Percentiles rank a stretch among this genome's conserved stretches.
phyloP scores from a whole-genome alignment of 2,113 vertebrate species.

The Rhynchomys soricoides region DNA sequence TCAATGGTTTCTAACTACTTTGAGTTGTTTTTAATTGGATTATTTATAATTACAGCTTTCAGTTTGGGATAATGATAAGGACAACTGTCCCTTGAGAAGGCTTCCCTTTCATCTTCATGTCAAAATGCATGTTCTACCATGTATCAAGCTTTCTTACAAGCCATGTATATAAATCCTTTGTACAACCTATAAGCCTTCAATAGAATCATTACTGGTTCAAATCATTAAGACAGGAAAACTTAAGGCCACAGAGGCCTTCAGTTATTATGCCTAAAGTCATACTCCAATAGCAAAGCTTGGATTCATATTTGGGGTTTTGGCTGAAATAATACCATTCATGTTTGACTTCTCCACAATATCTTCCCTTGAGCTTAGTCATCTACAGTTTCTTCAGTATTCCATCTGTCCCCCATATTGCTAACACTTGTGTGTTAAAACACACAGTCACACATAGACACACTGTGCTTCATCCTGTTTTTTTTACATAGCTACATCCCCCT shows the following conservation, averaged over 20 bases:
- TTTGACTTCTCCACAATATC: constrained; percentile 16
- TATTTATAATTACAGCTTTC: constrained; percentile 44
- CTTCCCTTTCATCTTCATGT: constrained; percentile 21
- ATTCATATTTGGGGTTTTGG: background rate
- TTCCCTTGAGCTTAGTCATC: constrained; percentile 41
- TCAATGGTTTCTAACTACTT: constrained; percentile 23
- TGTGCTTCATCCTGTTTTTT: constrained; percentile 21
- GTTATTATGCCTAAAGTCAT: background rate
- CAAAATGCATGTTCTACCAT: background rate
- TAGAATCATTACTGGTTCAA: background rate
- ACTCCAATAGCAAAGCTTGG: background rate
- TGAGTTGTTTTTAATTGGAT: constrained; percentile 31
- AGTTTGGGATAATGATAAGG: constrained; percentile 15
- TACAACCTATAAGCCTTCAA: constrained; percentile 34
- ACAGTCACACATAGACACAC: background rate
- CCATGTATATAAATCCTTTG: background rate
- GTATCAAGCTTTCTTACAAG: background rate
- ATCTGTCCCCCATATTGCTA: constrained; percentile 61
- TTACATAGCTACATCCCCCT: constrained; percentile 31
- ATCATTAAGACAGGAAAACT: constrained; percentile 44
- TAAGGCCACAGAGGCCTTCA: background rate
- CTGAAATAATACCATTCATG: constrained; percentile 20
- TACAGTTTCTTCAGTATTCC: constrained; percentile 29
- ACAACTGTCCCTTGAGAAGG: constrained; percentile 34
- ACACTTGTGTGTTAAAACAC: background rate